phyloP scores from a whole-genome alignment of 2,888 invertebrate species.

The Aricia artaxerxes region DNA sequence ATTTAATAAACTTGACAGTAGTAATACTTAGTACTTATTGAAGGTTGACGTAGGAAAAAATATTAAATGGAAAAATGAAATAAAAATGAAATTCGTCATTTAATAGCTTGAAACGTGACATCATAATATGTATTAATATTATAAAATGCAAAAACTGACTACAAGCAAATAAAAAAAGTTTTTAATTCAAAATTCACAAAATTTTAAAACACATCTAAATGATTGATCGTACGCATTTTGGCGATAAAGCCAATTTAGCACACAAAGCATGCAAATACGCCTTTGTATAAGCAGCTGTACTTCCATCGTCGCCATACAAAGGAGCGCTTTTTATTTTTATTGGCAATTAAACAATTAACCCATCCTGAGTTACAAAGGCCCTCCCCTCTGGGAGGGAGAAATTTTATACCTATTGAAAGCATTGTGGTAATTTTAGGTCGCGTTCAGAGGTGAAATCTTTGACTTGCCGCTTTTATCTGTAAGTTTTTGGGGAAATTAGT shows the following conservation, averaged over 20 bases:
- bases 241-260: conserved; percentile 37
- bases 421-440: conserved; percentile 66
- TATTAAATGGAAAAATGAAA: no score
- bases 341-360: conserved; percentile 79
- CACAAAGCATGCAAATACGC: conserved; percentile 42
- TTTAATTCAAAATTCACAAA: background rate
- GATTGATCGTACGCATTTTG: conserved; percentile 14
- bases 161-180: no score
- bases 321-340: conserved; percentile 73
- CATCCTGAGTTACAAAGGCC: conserved; percentile 66
- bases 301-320: conserved; percentile 47
- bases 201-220: background rate
- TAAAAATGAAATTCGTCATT: no score
- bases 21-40: no score
- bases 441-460: conserved; percentile 60
- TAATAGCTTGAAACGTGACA: no score
- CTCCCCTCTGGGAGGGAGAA: conserved; percentile 63
- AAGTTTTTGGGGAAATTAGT: background rate
- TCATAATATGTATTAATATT: no score
- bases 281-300: conserved; percentile 46
- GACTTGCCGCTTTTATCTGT: conserved; percentile 27
- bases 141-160: no score
- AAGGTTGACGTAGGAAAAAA: no score
- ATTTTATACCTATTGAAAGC: conserved; percentile 72
- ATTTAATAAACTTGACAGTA: no score